Base-by-base conservation (phyloP, 1,140 invertebrate species). In the Heliconius melpomene region DNA sequence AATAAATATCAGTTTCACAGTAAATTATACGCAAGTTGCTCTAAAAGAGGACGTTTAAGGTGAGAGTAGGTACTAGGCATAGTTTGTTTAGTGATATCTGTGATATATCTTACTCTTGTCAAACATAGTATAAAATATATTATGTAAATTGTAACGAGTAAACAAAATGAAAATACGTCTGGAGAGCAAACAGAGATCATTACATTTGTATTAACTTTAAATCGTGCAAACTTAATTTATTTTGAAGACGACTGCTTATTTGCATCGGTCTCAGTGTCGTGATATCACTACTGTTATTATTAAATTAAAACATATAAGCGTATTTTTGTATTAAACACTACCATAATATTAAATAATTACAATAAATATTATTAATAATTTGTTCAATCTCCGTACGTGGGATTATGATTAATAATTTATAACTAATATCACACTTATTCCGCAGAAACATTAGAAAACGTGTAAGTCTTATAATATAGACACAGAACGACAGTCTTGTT, bases 361-460 rank as follows among this genome's bases (percentile, higher is more conserved):
- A 85, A 85, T 85, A 86, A 86, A 86, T 86, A 83, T 83, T 74
- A 79, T 80, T 74, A 46, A 46, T 76, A 77, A 77, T 75, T 75
- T 74, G n/a, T 78, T 77, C 57, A 52, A 66, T 16, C 23, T 26
- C 60, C 60, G 20, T 66, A 6, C n/a, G 20, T 66, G 60, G 60
- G 23, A 66, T 23, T 66, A 16, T 6, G 26, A 66, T 66, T 66
- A 66, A 66, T 66, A 66, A 66, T 81, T 83, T 91, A 90, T 73
- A 83, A 82, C 90, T 94, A 93, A 90, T 94, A 94, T 94, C 91
- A 94, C 93, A 94, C 89, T 88, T 84, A 87, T 87, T 87, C 79
- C 82, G 83, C 79, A 86, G 74, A 77, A 82, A 82, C 81, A 75
- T 78, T 77, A 60, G 16, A 60, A 76, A 79, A 80, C 74, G 76